Conservation (phyloP, 1,140 invertebrate genomes). For the Drosophila sturtevanti region DNA sequence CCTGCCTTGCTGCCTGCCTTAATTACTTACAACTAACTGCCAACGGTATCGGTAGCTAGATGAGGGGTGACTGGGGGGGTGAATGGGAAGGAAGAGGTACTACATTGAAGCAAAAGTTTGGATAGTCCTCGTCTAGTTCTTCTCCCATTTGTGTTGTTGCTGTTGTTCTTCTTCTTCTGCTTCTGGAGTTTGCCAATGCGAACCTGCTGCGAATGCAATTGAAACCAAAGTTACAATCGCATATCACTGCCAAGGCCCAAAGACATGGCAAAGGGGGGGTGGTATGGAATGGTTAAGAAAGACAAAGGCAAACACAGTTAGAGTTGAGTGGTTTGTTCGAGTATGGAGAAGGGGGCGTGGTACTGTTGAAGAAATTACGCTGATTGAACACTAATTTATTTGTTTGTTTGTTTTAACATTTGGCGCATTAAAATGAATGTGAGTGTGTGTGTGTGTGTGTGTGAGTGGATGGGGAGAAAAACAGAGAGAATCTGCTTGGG, state of each 20-base stretch:
- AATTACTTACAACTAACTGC: slow-evolving; percentile 68
- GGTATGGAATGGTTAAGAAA: not conserved
- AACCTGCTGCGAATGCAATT: slow-evolving; percentile 41
- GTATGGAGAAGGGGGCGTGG: slow-evolving; percentile 33
- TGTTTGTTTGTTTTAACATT: slow-evolving; percentile 77
- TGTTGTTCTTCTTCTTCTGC: not conserved
- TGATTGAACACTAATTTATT: slow-evolving; percentile 81
- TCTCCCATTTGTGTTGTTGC: too few species aligned
- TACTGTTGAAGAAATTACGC: slow-evolving; percentile 73
- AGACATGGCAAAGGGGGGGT: not conserved
- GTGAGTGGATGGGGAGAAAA: not conserved
- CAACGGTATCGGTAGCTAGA: not conserved
- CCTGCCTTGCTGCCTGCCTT: slow-evolving; percentile 48
- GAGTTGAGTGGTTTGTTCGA: not conserved
- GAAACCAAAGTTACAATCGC: slow-evolving; percentile 61
- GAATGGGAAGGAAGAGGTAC: not conserved
- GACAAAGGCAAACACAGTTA: slow-evolving; percentile 3
- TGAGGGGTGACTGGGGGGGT: slow-evolving; percentile 16
- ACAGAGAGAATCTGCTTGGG: slow-evolving; percentile 6
- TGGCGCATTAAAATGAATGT: slow-evolving; percentile 44
- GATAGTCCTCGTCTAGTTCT: slow-evolving; percentile 21
- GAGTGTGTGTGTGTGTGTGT: not conserved
- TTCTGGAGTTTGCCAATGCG: not conserved
- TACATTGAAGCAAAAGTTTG: slow-evolving; percentile 42
- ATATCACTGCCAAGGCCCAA: slow-evolving; percentile 45